These are phyloP conservation scores for Euura lappo DNA, from an alignment of 1,140 invertebrate species.

Conservation along the genomic window DNA sequence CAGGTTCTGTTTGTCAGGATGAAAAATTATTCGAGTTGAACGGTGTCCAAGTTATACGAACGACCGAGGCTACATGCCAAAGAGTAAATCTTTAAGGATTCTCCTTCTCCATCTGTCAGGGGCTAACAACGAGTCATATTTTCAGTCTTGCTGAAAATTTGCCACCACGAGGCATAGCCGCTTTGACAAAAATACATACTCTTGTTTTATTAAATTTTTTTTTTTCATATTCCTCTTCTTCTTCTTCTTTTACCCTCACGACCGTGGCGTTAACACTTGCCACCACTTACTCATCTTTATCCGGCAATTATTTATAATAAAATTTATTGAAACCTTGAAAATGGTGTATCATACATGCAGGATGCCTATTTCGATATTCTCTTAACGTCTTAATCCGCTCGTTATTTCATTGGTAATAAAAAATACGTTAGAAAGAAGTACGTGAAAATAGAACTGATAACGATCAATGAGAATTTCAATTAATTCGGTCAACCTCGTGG, in stretches of 20 bases:
- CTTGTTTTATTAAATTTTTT: constrained; percentile 21
- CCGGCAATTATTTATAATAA: too few species aligned
- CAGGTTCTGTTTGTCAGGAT: background rate
- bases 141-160: background rate
- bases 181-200: constrained; percentile 17
- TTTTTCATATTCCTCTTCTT: constrained; percentile 14
- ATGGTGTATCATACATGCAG: too few species aligned
- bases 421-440: too few species aligned
- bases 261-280: constrained; percentile 15
- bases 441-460: too few species aligned
- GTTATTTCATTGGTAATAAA: too few species aligned
- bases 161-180: background rate
- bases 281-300: too few species aligned
- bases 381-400: too few species aligned
- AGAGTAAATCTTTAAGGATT: background rate
- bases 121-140: constrained; percentile 1
- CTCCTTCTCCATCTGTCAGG: background rate
- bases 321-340: too few species aligned
- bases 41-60: background rate
- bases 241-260: constrained; percentile 12
- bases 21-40: constrained; percentile 5
- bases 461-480: too few species aligned
- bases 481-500: background rate
- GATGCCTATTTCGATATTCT: too few species aligned
- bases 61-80: background rate